Percentiles rank a stretch among this genome's conserved stretches.
These are phyloP conservation scores for Spheniscus mendiculus DNA, from an alignment of 2,113 vertebrate species.

Conservation along the genomic window DNA sequence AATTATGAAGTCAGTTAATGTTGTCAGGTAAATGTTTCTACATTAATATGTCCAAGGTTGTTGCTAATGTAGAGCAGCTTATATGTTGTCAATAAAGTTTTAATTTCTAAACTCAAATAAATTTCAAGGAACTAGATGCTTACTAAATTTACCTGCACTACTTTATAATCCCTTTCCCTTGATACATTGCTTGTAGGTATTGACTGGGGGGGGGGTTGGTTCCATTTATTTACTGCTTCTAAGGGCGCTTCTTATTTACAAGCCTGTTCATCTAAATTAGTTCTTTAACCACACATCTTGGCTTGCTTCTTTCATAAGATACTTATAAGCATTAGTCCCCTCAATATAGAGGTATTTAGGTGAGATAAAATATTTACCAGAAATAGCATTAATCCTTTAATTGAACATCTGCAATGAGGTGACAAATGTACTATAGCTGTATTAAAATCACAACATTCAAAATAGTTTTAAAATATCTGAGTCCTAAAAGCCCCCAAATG, in stretches of 20 bases:
- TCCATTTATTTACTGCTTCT: background rate
- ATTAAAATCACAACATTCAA: background rate
- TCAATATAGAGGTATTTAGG: background rate
- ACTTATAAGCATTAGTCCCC: background rate
- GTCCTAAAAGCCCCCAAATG: background rate
- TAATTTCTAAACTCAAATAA: background rate
- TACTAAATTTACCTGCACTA: background rate
- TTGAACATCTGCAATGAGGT: background rate
- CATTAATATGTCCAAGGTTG: background rate
- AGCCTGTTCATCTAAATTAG: background rate
- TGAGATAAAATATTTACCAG: background rate
- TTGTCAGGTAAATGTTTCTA: slow-evolving; percentile 80
- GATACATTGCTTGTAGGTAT: background rate
- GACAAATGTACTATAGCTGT: background rate
- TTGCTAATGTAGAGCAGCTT: background rate
- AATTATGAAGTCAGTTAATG: slow-evolving; percentile 76
- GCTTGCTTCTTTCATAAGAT: background rate
- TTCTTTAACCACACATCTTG: background rate
- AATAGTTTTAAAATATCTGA: background rate
- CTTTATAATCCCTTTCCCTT: background rate
- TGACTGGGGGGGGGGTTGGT: background rate
- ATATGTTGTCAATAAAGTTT: background rate
- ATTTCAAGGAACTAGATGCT: background rate
- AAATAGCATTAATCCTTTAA: background rate
- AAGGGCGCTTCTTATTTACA: background rate